Base-by-base conservation (phyloP, 2,888 invertebrate genomes). In the Ephialtes manifestator region DNA sequence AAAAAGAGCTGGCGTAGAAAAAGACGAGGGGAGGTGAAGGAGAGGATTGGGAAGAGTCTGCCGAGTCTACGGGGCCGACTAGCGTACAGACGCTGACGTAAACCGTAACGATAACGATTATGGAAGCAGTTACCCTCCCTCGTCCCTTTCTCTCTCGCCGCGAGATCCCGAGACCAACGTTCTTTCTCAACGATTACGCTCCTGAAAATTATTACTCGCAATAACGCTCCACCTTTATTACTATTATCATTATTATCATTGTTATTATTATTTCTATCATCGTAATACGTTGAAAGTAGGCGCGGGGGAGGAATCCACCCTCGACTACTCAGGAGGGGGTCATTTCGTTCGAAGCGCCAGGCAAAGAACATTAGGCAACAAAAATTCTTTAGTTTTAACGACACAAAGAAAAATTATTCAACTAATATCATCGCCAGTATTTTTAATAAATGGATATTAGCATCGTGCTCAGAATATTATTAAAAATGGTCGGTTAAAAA, bases 101-200 rank as follows among this genome's bases (percentile, higher is more conserved):
- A 93, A 94, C 93, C 93, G 93, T 94, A 93, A 94, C 94, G 94
- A 93, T 93, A 93, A 94, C 93, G 93, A 93, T 94, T 94, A 94
- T 94, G 92, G 93, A 92, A 90, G 93, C 91, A 93, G 94, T 94
- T 93, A 93, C 86, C 86, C 65, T 68, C 86, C 58, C 75, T 51
- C 60, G 67, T 48, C 65, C 65, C 55, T 39, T 48, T 20, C 75
- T 43, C 74, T 58, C 46, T 13, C 35, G 46, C 35, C 48, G 11
- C 51, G 35, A 68, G 78, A 74, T 48, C 74, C 81, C 78, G 81
- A 77, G 90, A 88, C 87, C 88, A 88, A 87, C 91, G 92, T 93
- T 92, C 93, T 92, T 93, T 93, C 94, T 93, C 94, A 93, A 94
- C 94, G 94, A 94, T 94, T 94, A 94, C 93, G 93, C 90, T 91